Evolutionary conservation across 2,113 vertebrate genomes (phyloP).

Genomic region (Papio anubis): DNA sequence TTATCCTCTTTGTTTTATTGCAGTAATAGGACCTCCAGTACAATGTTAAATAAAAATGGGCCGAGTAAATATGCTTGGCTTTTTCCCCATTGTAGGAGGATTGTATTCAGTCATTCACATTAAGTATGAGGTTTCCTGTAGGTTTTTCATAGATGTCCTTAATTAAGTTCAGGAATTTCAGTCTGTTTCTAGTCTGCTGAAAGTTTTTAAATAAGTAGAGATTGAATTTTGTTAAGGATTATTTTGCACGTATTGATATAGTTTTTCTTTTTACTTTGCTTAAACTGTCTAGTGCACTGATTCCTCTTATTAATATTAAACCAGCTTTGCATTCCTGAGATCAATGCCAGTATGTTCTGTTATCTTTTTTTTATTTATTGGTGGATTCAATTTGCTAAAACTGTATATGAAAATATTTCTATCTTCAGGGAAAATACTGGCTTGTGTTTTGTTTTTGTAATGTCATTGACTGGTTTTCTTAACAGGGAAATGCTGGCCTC

Average conservation of each 20-base stretch:
- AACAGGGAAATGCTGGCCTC: background rate
- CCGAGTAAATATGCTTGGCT: accelerated
- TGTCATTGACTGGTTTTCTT: background rate
- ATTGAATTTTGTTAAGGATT: background rate
- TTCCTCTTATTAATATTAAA: background rate
- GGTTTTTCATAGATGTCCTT: background rate
- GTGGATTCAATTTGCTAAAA: background rate
- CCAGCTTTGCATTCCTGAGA: background rate
- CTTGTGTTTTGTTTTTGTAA: background rate
- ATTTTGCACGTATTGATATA: background rate
- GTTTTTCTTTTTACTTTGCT: background rate
- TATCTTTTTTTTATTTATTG: background rate
- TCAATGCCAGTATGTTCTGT: background rate
- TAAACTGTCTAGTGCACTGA: background rate
- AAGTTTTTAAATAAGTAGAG: background rate
- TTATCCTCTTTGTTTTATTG: background rate
- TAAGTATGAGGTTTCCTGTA: background rate
- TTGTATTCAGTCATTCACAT: too few species aligned
- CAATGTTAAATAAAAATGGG: background rate
- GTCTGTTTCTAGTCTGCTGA: background rate
- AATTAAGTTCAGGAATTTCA: background rate
- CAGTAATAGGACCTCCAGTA: background rate
- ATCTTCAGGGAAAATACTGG: background rate
- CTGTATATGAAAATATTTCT: background rate
- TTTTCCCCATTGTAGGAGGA: background rate